Base-by-base conservation (phyloP, 2,797 vertebrate species). In the Psittacula echo region DNA sequence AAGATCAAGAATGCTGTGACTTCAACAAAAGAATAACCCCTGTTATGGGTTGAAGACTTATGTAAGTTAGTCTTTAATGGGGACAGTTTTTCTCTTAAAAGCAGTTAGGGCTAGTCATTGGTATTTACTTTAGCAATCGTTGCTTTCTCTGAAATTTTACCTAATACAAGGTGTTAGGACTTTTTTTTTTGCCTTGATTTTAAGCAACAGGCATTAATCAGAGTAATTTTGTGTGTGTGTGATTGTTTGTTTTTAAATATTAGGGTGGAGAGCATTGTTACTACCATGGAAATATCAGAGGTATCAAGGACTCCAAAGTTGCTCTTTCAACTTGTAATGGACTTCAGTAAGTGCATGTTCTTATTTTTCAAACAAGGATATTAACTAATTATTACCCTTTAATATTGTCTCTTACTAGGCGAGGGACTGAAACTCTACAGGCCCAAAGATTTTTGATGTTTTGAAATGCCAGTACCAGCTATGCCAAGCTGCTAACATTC, bases 191-290 rank as follows among this genome's bases (percentile, higher is more conserved):
- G 83, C 13, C 22, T 60, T 76, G 5, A 1, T 60, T 92, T 89
- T 68, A 87, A 65, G 39, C 30, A 89, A 78, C 5, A 68, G 26
- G n/a, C 7, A 21, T 84, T 64, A 85, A 51, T 70, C 10, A 50
- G 15, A 18, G 45, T 47, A 39, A 89, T 87, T 68, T 58, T 76
- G 13, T 48, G 13, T 67, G 10, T 77, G 32, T 90, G 29, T 90
- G 41, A 37, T 10, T 89, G 16, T 17, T 91, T 73, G n/a, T 77
- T 89, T 90, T 76, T 70, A 72, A 84, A 93, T 12, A 67, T 65
- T 86, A 99, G 99, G 99, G 99, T 13, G 99, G 99, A 94, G 99
- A 99, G 76, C 99, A 99, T 96, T 99, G 99, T 95, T 99, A 99
- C 97, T 99, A 99, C 96, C 99, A 99, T 7, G 99, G 99, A 81